Base-by-base conservation (phyloP, 2,797 vertebrate species). In the Amphiprion clarkii region DNA sequence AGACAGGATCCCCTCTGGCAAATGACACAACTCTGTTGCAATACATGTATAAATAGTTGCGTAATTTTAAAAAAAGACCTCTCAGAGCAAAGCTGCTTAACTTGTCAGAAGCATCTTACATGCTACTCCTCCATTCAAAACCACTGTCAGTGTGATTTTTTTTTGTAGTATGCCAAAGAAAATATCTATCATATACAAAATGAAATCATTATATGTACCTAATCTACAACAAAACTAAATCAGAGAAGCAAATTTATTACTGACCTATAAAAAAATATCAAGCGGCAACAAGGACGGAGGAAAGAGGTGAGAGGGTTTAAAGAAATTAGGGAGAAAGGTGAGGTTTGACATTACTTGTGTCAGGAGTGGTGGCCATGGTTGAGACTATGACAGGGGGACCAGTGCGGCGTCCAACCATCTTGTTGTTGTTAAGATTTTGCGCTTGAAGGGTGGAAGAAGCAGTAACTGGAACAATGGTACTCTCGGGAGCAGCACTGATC, bases 361-460 rank as follows among this genome's bases (percentile, higher is more conserved):
- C 98, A 3, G 97, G 95, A 0, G 97, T 91, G 0, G 96, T 92
- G 0, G 94, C 82, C 98, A 98, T 97, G 82, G 97, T 98, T 81
- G 98, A 98, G 64, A 99, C 96, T 79, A 99, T 98, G 92, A 99
- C 96, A 0, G 98, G 98, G 0, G 98, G 97, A 73, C 98, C 98
- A 0, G 98, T 99, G 39, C 98, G 95, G 49, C 98, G 94, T 88
- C 96, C 97, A 78, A 96, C 92, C 94, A 97, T 94, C 89, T 96
- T 96, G 87, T 82, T 94, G 86, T 93, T 93, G 49, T 93, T 94
- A 42, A 93, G 75, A 49, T 93, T 95, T 31, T 95, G 93, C 60
- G 84, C 88, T 84, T 96, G 96, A 25, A 93, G 1, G 5, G 86
- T 69, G 60, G 93, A 71, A 23, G 89, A 59, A 71, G 88, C 71